Base-by-base conservation (phyloP, 1,140 invertebrate species). In the Cyphomyrmex costatus region DNA sequence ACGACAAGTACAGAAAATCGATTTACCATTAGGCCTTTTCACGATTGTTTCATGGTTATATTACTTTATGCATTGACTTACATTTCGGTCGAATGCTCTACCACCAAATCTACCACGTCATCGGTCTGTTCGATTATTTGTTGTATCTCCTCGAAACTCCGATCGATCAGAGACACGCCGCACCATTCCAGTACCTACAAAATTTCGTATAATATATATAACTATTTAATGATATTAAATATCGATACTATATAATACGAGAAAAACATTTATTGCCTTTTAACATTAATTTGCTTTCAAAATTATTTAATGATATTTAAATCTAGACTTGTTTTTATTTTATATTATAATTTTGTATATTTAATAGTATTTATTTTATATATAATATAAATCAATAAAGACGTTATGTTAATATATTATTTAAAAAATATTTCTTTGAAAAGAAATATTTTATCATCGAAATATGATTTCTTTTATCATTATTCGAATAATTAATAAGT, bases 111-210 rank as follows among this genome's bases (percentile, higher is more conserved):
- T 1, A 98, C 98, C 73, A 97, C 96, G 92, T 99, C 98, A 19
- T 97, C 97, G 36, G 97, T 97, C 66, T 96, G 96, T 91, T 98
- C 98, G 96, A 99, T 97, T 89, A 99, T 98, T 65, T 95, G 93
- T 58, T 92, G 91, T 36, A 97, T 97, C 93, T 99, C 98, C 93
- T 99, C 98, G 93, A 98, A 99, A 80, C 97, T 98, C 56, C 97
- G 96, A 95, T 99, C 98, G 19, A 97, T 97, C 56, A 99, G 95
- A 0, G 97, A 97, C 63, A 98, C 97, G 1, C 98, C 98, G 82
- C 97, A 96, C 97, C 98, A 98, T 92, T 98, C 97, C 8, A 98
- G 94, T 85, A 98, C 96, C 96, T 97, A 87, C 8, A n/a, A 30
- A 60, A 58, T 60, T 83, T 83, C 8, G 36, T 46, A 60, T 19